Percentiles rank a stretch among this genome's conserved stretches.
Evolutionary conservation across 37 sponge, comb jelly and placozoan species (phyloP).

Genomic region (Oopsacas minuta): DNA sequence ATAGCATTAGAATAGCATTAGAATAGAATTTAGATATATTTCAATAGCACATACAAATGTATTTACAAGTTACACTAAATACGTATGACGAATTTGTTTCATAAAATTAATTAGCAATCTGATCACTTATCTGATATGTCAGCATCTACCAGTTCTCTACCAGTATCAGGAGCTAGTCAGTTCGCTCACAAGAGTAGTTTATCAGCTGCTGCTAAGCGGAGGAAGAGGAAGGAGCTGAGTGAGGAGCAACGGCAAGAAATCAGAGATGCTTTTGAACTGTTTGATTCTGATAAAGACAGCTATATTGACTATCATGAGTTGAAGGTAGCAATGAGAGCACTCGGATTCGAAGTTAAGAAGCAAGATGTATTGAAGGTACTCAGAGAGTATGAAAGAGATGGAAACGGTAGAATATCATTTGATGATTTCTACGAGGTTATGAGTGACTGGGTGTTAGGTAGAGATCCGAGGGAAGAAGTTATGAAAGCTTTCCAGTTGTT

Average conservation of each 20-base stretch:
- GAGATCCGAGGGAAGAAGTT: conserved; percentile 86
- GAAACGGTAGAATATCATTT: conserved; percentile 57
- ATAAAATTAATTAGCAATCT: background rate
- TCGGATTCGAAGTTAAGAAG: conserved; percentile 94
- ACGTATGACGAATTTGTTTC: too few relatives aligned
- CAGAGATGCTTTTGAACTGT: conserved; percentile 81
- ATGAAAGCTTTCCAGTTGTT: conserved; percentile 85
- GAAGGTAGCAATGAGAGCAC: conserved; percentile 87
- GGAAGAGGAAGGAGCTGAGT: conserved; percentile 71
- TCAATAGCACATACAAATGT: too few relatives aligned
- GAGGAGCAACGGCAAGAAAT: conserved; percentile 95
- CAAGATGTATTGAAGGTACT: conserved; percentile 80
- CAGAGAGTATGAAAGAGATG: conserved; percentile 84
- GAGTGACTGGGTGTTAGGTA: conserved; percentile 78
- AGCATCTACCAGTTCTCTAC: background rate
- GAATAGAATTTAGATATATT: too few relatives aligned
- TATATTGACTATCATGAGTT: conserved; percentile 93
- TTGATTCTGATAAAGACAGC: conserved; percentile 89
- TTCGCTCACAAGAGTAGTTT: background rate
- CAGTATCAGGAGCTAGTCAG: background rate
- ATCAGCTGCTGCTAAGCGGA: conserved; percentile 24
- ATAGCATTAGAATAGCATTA: too few relatives aligned
- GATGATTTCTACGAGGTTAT: conserved; percentile 85
- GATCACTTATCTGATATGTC: background rate
- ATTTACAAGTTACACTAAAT: too few relatives aligned